These are phyloP conservation scores for Limnodromus scolopaceus DNA, from an alignment of 2,797 vertebrate species.

Conservation along the genomic window DNA sequence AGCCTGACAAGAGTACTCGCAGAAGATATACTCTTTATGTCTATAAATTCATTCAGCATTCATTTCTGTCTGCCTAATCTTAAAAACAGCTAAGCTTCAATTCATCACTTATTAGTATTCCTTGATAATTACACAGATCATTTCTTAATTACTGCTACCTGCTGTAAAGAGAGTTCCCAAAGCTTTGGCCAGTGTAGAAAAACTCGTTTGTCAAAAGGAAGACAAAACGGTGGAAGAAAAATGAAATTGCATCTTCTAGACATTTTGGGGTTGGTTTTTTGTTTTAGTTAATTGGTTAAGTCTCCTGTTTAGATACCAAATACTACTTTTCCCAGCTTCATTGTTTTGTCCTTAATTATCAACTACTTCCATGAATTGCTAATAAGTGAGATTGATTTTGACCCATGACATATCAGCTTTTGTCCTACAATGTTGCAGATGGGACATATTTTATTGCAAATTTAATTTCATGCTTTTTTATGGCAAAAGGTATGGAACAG, in stretches of 20 bases:
- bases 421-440: constrained; percentile 50
- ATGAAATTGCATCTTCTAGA: background rate
- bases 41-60: constrained; percentile 9
- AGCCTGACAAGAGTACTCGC: constrained; percentile 7
- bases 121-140: background rate
- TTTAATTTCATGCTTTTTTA: constrained; percentile 74
- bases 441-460: constrained; percentile 59
- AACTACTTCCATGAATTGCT: constrained; percentile 18
- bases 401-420: constrained; percentile 45
- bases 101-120: background rate
- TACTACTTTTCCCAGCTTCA: constrained; percentile 31
- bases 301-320: constrained; percentile 17
- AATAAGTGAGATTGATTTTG: constrained; percentile 48
- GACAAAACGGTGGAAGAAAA: background rate
- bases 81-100: background rate
- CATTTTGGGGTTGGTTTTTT: background rate
- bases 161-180: background rate
- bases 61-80: constrained; percentile 12
- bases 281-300: background rate
- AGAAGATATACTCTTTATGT: background rate
- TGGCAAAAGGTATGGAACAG: constrained; percentile 66
- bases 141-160: background rate
- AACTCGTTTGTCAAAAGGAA: background rate
- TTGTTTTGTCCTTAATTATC: constrained; percentile 30
- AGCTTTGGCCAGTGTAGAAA: background rate